These are phyloP conservation scores for Druceiella hillmani DNA, from an alignment of 2,888 invertebrate genomes.

Conservation along the genomic window DNA sequence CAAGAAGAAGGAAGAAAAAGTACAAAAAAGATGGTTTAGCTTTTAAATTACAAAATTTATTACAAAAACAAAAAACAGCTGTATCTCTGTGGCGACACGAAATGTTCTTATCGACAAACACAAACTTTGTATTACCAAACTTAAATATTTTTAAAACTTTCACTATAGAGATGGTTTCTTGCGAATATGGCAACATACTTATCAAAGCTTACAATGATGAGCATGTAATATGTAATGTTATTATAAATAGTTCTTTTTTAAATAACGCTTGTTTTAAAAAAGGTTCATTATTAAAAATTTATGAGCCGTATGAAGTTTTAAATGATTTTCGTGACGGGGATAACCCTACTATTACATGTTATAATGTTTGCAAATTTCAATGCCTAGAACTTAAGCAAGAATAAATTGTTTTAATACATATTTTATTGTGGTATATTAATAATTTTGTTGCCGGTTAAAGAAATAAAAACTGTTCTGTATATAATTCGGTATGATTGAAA, in stretches of 20 bases:
- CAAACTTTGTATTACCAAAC: slow-evolving; percentile 40
- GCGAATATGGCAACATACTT: slow-evolving; percentile 36
- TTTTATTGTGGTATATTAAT: too few species aligned
- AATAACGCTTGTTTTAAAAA: slow-evolving; percentile 27
- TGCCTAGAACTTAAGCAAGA: slow-evolving; percentile 24
- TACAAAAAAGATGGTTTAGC: slow-evolving; percentile 48
- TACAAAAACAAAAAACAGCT: slow-evolving; percentile 43
- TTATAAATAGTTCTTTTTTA: slow-evolving; percentile 34
- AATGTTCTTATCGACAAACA: slow-evolving; percentile 40
- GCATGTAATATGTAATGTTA: slow-evolving; percentile 30
- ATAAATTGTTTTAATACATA: too few species aligned
- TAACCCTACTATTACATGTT: slow-evolving; percentile 29
- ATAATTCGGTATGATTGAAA: too few species aligned
- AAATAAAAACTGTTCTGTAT: too few species aligned
- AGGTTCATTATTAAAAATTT: slow-evolving; percentile 33
- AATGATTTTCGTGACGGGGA: slow-evolving; percentile 26
- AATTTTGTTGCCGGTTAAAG: too few species aligned
- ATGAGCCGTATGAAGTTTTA: slow-evolving; percentile 33
- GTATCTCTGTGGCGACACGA: slow-evolving; percentile 52
- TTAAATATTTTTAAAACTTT: slow-evolving; percentile 30
- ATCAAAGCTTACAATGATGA: slow-evolving; percentile 30
- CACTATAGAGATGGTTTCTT: slow-evolving; percentile 31
- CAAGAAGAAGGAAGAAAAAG: slow-evolving; percentile 25
- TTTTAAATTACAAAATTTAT: slow-evolving; percentile 35
- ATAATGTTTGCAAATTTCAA: slow-evolving; percentile 43